Evolutionary conservation across 2,113 vertebrate species (phyloP).

Genomic region (Clarias macrocephalus): DNA sequence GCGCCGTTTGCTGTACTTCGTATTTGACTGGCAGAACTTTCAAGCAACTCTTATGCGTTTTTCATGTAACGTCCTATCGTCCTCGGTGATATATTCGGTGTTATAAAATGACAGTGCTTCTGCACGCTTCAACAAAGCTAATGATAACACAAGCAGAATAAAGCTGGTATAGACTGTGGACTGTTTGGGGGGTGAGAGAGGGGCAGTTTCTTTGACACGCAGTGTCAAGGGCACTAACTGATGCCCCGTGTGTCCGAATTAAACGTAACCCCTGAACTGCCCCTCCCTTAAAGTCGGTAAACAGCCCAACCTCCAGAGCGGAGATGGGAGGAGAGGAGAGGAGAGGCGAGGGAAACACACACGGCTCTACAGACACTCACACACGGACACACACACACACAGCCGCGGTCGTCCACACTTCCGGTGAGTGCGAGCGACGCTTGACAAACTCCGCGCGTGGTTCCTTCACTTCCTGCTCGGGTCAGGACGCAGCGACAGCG

Average conservation of each 20-base stretch:
- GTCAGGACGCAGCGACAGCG: background rate
- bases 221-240: conserved; percentile 26
- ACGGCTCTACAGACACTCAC: conserved; percentile 37
- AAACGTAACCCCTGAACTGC: conserved; percentile 32
- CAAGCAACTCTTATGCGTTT: background rate
- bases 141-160: background rate
- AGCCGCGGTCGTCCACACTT: background rate
- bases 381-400: background rate
- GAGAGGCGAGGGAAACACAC: conserved; percentile 31
- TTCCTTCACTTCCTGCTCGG: background rate
- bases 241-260: conserved; percentile 10
- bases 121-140: background rate
- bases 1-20: background rate
- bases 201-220: background rate
- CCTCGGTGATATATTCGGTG: no score
- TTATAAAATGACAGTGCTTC: background rate
- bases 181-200: background rate
- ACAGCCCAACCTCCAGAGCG: conserved; percentile 50
- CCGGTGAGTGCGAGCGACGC: background rate
- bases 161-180: background rate
- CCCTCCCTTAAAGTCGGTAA: conserved; percentile 48
- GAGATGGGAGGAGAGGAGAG: conserved; percentile 35
- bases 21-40: conserved; percentile 21
- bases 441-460: background rate
- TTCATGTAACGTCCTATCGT: background rate